Base-by-base conservation (phyloP, 2,113 vertebrate genomes). In the Varanus salvator region DNA sequence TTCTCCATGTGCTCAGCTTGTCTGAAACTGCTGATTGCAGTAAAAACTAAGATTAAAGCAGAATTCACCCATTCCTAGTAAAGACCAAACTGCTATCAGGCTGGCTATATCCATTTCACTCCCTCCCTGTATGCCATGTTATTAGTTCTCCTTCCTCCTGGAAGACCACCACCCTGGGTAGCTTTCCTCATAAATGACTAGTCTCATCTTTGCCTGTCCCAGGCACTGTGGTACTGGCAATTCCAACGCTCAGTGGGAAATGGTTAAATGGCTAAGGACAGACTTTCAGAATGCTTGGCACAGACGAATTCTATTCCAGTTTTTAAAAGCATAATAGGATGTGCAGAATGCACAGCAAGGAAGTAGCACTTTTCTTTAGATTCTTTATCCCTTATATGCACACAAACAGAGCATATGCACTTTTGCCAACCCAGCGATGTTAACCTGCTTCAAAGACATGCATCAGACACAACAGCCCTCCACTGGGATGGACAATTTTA, bases 401-500 rank as follows among this genome's bases (percentile, higher is more conserved):
- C 66, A 25, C 31, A 74, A 29, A 44, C 44, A 69, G 8, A 93
- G 0, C 84, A n/a, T 80, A 19, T 23, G 60, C 3, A 31, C 50
- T 90, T 88, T 81, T 92, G 86, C 31, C 44, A 92, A 78, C 57
- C 88, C 68, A 88, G 8, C 44, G 76, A 90, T 0, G 0, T 50
- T 57, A 90, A 87, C 8, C 15, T 68, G 34, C 17, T 77, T 71
- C 75, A 84, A 91, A 90, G 91, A 89, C 48, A 50, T 84, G 75
- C 85, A 89, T 74, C 15, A 86, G 84, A 68, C 54, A 66, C 52
- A 86, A 82, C 38, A 82, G 71, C 3, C 81, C 80, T 78, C 80
- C 82, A 85, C 6, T 80, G 90, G 78, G 31, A 57, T 52, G 91
- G 86, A 14, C 76, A 91, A 23, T 69, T 89, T 85, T 85, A 84